phyloP scores from a whole-genome alignment of 2,888 invertebrate species.

The Aphodius sticticus region DNA sequence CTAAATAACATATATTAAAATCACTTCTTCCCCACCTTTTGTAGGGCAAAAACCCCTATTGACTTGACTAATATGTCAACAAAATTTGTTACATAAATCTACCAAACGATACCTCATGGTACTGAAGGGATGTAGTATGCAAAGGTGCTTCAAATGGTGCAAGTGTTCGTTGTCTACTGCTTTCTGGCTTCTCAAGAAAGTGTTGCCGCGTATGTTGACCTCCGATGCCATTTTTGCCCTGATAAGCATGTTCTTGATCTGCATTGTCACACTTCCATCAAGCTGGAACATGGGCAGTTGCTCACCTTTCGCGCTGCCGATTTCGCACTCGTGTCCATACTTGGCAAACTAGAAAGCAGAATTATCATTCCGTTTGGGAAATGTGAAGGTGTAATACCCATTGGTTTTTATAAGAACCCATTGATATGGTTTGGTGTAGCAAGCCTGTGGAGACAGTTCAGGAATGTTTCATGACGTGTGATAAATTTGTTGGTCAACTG shows the following conservation, averaged over 20 bases:
- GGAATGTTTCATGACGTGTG: not conserved
- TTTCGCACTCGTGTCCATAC: conserved; percentile 43
- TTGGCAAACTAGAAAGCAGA: conserved; percentile 40
- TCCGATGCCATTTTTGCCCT: conserved; percentile 51
- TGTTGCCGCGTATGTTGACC: conserved; percentile 51
- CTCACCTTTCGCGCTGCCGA: conserved; percentile 39
- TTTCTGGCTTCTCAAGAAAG: conserved; percentile 54
- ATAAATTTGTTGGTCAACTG: not conserved
- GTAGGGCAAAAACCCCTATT: too few relatives aligned
- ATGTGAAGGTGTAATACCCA: not conserved
- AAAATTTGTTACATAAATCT: too few relatives aligned
- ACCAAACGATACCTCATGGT: conserved; percentile 47
- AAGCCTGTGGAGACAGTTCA: not conserved
- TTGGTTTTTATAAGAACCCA: conserved; percentile 13
- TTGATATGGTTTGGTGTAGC: not conserved
- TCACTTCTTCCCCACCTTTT: too few relatives aligned
- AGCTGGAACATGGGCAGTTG: conserved; percentile 35
- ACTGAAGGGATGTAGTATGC: conserved; percentile 60
- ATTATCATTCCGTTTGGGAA: not conserved
- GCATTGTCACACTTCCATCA: conserved; percentile 29
- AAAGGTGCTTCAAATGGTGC: conserved; percentile 53
- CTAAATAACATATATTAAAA: too few relatives aligned
- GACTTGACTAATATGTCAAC: too few relatives aligned
- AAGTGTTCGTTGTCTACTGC: conserved; percentile 55
- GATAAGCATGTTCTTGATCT: conserved; percentile 33